These are phyloP conservation scores for Vesta saturnalis DNA, from an alignment of 2,888 invertebrate genomes.

Conservation along the genomic window DNA sequence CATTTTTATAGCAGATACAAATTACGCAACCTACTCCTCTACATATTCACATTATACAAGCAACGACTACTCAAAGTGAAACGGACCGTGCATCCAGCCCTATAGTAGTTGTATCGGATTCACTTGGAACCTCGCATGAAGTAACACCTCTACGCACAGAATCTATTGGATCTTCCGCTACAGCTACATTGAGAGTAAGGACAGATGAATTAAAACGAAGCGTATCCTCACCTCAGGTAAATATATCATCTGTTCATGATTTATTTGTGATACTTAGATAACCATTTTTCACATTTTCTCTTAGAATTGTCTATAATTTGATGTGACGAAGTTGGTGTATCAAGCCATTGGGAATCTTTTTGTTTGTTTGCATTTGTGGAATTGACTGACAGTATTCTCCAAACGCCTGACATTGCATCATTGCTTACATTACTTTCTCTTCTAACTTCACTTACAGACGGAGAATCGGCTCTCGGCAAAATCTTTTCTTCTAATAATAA, in stretches of 20 bases:
- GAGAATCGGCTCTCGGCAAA: conserved; percentile 15
- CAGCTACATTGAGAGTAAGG: conserved; percentile 62
- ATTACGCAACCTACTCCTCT: conserved; percentile 45
- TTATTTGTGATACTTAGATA: conserved; percentile 39
- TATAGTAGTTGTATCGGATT: conserved; percentile 59
- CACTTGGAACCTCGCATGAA: conserved; percentile 54
- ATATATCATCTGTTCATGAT: too few relatives aligned
- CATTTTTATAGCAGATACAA: conserved; percentile 25
- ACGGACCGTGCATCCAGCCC: conserved; percentile 58
- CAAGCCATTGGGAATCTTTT: conserved; percentile 47
- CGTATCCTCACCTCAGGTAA: conserved; percentile 71
- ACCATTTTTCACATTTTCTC: conserved; percentile 54
- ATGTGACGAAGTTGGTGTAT: conserved; percentile 49
- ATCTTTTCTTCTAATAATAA: conserved; percentile 30
- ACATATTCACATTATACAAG: conserved; percentile 49
- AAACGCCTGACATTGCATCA: conserved; percentile 48
- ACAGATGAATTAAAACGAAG: conserved; percentile 70
- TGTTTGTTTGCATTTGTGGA: conserved; percentile 42
- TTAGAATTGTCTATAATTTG: conserved; percentile 49
- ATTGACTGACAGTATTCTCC: conserved; percentile 34
- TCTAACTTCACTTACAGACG: not conserved
- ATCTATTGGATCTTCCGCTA: conserved; percentile 47
- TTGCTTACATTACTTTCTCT: conserved; percentile 30
- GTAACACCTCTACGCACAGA: conserved; percentile 51
- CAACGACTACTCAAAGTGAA: conserved; percentile 35